phyloP scores from a whole-genome alignment of 2,113 vertebrate genomes.

The Thunnus thynnus region DNA sequence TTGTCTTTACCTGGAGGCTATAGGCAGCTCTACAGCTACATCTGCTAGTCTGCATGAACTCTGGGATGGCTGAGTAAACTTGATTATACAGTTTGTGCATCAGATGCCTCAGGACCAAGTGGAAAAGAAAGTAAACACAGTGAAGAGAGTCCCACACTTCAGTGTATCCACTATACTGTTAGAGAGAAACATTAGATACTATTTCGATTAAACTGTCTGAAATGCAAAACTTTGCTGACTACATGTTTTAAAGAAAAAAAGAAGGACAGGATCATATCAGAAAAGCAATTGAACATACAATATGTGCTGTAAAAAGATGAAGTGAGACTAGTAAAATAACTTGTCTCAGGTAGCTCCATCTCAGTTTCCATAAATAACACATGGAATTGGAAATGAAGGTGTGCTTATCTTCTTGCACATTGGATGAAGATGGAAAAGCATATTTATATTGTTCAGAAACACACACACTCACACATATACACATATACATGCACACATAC shows the following conservation, averaged over 20 bases:
- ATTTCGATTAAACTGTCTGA: constrained; percentile 33
- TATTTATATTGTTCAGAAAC: background rate
- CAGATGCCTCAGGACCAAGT: background rate
- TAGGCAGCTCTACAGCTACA: constrained; percentile 7
- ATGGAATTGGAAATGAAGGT: constrained; percentile 16
- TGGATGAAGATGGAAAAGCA: background rate
- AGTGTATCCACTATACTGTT: background rate
- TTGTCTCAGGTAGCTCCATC: constrained; percentile 8
- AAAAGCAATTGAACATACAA: constrained; percentile 30
- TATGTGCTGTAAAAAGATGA: constrained; percentile 12
- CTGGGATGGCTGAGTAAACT: constrained; percentile 9
- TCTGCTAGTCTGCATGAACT: constrained; percentile 36
- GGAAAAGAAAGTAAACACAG: constrained; percentile 2
- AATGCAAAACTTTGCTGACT: constrained; percentile 53
- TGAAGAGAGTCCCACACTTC: background rate
- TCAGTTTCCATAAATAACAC: constrained; percentile 38
- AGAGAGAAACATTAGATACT: background rate
- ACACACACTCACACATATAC: background rate
- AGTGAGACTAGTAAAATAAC: constrained; percentile 42
- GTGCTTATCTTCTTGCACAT: constrained; percentile 1
- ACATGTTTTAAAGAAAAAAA: constrained; percentile 1
- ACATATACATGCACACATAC: background rate
- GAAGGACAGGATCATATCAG: constrained; percentile 21
- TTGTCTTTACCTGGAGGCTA: constrained; percentile 21
- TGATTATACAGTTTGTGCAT: constrained; percentile 35